Percentiles rank a stretch among this genome's conserved stretches.
These are phyloP conservation scores for Lacerta viridis DNA, from an alignment of 2,797 vertebrate species.

Conservation along the genomic window DNA sequence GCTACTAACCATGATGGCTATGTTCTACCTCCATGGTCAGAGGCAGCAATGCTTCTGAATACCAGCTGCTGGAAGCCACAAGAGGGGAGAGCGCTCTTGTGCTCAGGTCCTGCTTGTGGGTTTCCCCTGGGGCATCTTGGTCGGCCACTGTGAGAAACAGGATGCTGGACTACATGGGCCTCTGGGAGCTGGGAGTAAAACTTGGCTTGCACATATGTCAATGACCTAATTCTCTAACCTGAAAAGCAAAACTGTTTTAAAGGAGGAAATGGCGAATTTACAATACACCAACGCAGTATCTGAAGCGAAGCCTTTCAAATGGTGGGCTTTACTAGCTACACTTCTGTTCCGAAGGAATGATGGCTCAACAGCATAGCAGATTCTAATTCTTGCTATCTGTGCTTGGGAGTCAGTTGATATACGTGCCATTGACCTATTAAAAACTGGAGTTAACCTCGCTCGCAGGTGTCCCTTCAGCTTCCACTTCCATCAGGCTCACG, in stretches of 20 bases:
- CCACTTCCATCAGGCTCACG: too few species aligned
- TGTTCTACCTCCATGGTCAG: too few species aligned
- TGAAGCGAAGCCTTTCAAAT: neutral
- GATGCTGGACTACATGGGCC: too few species aligned
- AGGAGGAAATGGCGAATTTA: too few species aligned
- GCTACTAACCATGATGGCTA: too few species aligned
- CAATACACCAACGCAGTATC: too few species aligned
- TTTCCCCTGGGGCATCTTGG: too few species aligned
- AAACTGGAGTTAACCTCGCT: neutral
- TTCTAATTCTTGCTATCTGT: neutral
- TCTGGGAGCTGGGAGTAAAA: neutral
- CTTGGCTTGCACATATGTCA: neutral
- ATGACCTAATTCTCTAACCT: neutral
- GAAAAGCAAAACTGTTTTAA: neutral
- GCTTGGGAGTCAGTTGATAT: neutral
- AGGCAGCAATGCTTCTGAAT: too few species aligned
- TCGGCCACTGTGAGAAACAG: too few species aligned
- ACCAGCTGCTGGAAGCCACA: too few species aligned
- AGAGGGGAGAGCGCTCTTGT: too few species aligned
- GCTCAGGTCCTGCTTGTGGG: too few species aligned
- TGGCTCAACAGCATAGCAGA: conserved; percentile 3
- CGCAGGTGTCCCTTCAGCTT: neutral
- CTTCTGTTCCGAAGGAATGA: neutral
- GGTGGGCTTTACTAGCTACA: rapidly evolving
- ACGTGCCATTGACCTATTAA: conserved; percentile 6